These are phyloP conservation scores for Apis dorsata DNA, from an alignment of 1,140 invertebrate species.

Conservation along the genomic window DNA sequence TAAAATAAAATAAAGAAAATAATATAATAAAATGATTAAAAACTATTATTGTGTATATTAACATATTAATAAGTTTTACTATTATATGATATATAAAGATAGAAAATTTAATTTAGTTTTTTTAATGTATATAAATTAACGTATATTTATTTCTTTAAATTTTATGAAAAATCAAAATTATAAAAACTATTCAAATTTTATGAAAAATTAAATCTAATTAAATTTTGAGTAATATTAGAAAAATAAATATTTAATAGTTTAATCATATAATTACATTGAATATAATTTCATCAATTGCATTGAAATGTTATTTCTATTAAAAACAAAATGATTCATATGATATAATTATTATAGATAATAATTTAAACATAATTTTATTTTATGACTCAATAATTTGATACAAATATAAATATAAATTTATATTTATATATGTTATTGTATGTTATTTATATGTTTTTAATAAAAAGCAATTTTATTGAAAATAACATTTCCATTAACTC, in stretches of 20 bases:
- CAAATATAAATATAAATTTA: background rate
- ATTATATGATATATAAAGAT: background rate
- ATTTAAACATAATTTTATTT: background rate
- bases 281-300: background rate
- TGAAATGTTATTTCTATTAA: background rate
- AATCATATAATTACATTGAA: background rate
- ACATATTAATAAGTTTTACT: background rate
- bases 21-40: background rate
- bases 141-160: background rate
- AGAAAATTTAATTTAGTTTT: background rate
- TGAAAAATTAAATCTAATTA: background rate
- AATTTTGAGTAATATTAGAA: background rate
- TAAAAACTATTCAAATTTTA: background rate
- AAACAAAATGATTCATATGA: background rate
- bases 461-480: conserved; percentile 20
- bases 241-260: background rate
- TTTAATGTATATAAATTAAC: background rate
- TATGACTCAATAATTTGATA: background rate
- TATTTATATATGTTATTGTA: background rate
- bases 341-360: background rate
- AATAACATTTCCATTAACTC: background rate
- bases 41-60: background rate
- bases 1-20: background rate
- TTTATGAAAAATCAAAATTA: background rate
- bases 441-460: background rate